These are phyloP conservation scores for Drosophila kanapiae DNA, from an alignment of 1,140 invertebrate genomes.

Conservation along the genomic window DNA sequence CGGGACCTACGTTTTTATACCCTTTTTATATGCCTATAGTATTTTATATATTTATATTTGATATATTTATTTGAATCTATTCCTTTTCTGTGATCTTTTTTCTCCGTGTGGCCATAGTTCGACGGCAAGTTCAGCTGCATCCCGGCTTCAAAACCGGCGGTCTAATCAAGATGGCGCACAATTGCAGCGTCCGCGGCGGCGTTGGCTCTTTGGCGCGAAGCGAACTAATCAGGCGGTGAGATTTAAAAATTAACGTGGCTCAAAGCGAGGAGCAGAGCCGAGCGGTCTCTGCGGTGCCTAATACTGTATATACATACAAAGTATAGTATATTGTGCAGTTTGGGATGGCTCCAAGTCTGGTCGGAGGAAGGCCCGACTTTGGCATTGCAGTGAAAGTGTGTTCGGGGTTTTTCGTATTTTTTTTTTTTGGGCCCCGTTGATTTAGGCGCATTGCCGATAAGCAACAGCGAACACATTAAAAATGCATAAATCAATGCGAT, in stretches of 20 bases:
- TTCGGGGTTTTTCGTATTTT: slow-evolving; percentile 1
- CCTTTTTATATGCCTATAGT: no score
- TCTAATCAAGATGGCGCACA: slow-evolving; percentile 80
- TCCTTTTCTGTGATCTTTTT: background rate
- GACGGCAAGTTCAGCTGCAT: slow-evolving; percentile 13
- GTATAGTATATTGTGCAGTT: background rate
- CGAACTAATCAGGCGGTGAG: slow-evolving; percentile 85
- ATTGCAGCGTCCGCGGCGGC: slow-evolving; percentile 57
- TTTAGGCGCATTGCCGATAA: slow-evolving; percentile 83
- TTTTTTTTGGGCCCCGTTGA: slow-evolving; percentile 64
- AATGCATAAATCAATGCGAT: slow-evolving; percentile 85
- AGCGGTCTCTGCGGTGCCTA: background rate
- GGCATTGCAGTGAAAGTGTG: slow-evolving; percentile 72
- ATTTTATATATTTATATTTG: no score
- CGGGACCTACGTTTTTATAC: no score
- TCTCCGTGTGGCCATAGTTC: slow-evolving; percentile 7
- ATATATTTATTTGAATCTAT: no score
- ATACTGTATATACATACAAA: background rate
- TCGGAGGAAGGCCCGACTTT: slow-evolving; percentile 5
- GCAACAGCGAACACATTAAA: slow-evolving; percentile 85
- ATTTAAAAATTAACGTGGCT: slow-evolving; percentile 85
- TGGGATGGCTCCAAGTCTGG: slow-evolving; percentile 6
- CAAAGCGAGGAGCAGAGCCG: slow-evolving; percentile 39
- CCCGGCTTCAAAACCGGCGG: slow-evolving; percentile 29
- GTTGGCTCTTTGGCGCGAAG: slow-evolving; percentile 56